These are phyloP conservation scores for Hermetia illucens DNA, from an alignment of 1,140 invertebrate species.

Conservation along the genomic window DNA sequence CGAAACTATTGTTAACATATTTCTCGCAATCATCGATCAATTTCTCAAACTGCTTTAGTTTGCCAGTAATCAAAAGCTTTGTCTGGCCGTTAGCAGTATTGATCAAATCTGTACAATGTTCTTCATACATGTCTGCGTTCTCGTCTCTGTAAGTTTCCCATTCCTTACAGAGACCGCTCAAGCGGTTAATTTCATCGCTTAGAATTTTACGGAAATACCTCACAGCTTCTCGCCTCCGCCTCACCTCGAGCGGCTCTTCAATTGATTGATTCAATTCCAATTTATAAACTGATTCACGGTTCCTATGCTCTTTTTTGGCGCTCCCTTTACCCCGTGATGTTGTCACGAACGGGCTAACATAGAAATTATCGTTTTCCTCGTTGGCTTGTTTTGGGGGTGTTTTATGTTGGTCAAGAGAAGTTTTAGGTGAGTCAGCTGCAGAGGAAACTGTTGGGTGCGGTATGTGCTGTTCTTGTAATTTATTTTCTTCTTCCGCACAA, in stretches of 20 bases:
- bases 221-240: conserved; percentile 33
- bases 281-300: conserved; percentile 25
- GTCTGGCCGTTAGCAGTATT: conserved; percentile 52
- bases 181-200: conserved; percentile 32
- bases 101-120: conserved; percentile 37
- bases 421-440: too few species aligned
- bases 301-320: conserved; percentile 29
- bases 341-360: conserved; percentile 26
- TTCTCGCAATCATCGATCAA: conserved; percentile 48
- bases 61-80: conserved; percentile 46
- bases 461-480: too few species aligned
- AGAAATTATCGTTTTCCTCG: conserved; percentile 11
- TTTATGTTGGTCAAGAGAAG: too few species aligned
- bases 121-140: conserved; percentile 11
- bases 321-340: conserved; percentile 32
- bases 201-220: conserved; percentile 39
- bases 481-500: too few species aligned
- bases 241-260: conserved; percentile 10
- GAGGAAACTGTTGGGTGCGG: too few species aligned
- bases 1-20: conserved; percentile 14
- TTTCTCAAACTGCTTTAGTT: conserved; percentile 48
- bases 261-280: conserved; percentile 2
- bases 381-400: conserved; percentile 8
- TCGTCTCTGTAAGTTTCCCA: conserved; percentile 32
- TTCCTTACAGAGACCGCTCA: conserved; percentile 29